Percentiles rank a stretch among this genome's conserved stretches.
Conservation (phyloP, 2,888 invertebrate genomes). For the Orthosia gracilis region DNA sequence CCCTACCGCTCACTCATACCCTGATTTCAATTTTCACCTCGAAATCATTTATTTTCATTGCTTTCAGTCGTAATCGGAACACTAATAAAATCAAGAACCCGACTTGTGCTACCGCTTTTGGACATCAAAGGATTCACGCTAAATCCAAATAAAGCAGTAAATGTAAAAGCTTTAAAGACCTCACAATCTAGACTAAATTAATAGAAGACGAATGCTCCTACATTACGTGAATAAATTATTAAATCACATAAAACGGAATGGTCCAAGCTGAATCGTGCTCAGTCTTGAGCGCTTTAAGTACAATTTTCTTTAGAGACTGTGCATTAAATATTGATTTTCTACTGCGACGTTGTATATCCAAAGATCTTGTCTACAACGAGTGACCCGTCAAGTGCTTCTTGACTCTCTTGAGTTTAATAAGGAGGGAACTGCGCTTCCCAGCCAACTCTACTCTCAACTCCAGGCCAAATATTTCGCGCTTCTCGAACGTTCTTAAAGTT, state of each 20-base stretch:
- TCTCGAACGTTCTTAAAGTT: slow-evolving; percentile 32
- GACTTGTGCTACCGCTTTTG: not conserved
- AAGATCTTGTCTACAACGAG: slow-evolving; percentile 82
- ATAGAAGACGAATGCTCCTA: slow-evolving; percentile 52
- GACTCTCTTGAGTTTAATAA: slow-evolving; percentile 87
- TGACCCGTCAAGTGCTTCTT: slow-evolving; percentile 84
- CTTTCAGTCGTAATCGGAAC: slow-evolving; percentile 1
- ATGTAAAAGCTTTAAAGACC: slow-evolving; percentile 38
- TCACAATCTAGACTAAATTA: slow-evolving; percentile 52
- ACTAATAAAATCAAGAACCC: slow-evolving; percentile 1
- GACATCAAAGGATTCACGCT: not conserved
- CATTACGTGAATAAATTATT: slow-evolving; percentile 64
- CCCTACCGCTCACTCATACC: slow-evolving; percentile 29
- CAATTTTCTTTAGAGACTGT: slow-evolving; percentile 58
- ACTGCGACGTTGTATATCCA: slow-evolving; percentile 70
- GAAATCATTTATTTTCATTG: slow-evolving; percentile 2
- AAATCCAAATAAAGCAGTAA: slow-evolving; percentile 35
- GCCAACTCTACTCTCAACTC: slow-evolving; percentile 68
- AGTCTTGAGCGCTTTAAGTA: slow-evolving; percentile 47
- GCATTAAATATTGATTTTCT: slow-evolving; percentile 75
- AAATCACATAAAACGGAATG: slow-evolving; percentile 56
- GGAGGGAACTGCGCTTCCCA: slow-evolving; percentile 81
- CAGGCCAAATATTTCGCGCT: slow-evolving; percentile 57
- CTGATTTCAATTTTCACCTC: slow-evolving; percentile 17
- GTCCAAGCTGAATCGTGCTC: slow-evolving; percentile 39